These are phyloP conservation scores for Melanotaenia parkinsoni DNA, from an alignment of 2,797 vertebrate genomes.

Conservation along the genomic window DNA sequence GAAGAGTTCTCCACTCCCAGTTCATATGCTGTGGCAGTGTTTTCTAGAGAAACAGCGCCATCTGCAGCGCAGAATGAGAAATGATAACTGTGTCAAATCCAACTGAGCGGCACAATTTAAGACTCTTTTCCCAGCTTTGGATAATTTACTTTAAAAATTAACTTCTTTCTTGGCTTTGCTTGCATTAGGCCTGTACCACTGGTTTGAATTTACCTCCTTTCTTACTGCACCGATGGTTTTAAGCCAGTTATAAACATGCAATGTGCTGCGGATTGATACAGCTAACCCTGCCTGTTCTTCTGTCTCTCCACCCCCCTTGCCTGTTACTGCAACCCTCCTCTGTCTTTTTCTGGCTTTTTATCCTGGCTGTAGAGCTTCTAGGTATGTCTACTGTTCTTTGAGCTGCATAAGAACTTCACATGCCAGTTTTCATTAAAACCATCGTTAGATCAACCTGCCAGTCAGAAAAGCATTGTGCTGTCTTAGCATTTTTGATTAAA, in stretches of 20 bases:
- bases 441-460: slow-evolving; percentile 36
- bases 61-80: slow-evolving; percentile 49
- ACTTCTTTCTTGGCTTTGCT: slow-evolving; percentile 31
- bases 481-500: slow-evolving; percentile 26
- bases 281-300: slow-evolving; percentile 75
- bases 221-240: slow-evolving; percentile 13
- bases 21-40: background rate
- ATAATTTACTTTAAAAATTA: slow-evolving; percentile 45
- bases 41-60: slow-evolving; percentile 55
- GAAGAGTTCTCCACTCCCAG: slow-evolving; percentile 8
- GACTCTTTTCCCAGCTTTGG: slow-evolving; percentile 28
- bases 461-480: slow-evolving; percentile 22
- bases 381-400: slow-evolving; percentile 72
- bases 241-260: slow-evolving; percentile 40
- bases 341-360: slow-evolving; percentile 52
- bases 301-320: slow-evolving; percentile 50
- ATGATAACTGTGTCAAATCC: slow-evolving; percentile 26
- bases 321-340: slow-evolving; percentile 38
- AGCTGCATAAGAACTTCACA: slow-evolving; percentile 14
- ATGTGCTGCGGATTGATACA: slow-evolving; percentile 41
- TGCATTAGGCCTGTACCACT: slow-evolving; percentile 37
- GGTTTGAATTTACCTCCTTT: slow-evolving; percentile 47
- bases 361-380: slow-evolving; percentile 77
- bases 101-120: slow-evolving; percentile 31
- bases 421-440: slow-evolving; percentile 25